Conservation (phyloP, 2,888 invertebrate genomes). For the Chaetogeoica ovagalla region DNA sequence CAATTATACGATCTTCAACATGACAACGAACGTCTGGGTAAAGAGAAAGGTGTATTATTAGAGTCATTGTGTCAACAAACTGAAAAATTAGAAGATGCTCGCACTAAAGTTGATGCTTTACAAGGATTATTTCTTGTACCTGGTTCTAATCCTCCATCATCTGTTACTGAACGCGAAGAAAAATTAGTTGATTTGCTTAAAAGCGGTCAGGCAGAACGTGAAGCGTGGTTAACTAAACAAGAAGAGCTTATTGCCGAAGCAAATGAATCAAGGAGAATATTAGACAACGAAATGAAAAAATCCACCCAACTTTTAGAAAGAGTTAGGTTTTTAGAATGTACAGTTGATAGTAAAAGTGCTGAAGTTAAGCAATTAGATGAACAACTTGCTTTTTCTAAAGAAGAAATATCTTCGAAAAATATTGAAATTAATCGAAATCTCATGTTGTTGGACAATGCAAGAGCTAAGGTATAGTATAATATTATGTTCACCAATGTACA, state of each 20-base stretch:
- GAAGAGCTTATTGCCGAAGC: conserved; percentile 77
- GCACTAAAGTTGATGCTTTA: conserved; percentile 80
- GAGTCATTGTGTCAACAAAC: conserved; percentile 91
- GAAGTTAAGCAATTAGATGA: conserved; percentile 76
- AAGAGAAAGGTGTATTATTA: conserved; percentile 85
- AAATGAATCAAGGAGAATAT: conserved; percentile 66
- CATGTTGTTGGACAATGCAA: conserved; percentile 79
- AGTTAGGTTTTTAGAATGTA: conserved; percentile 69
- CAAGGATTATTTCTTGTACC: conserved; percentile 73
- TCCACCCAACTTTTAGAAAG: conserved; percentile 72
- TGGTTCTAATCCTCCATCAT: conserved; percentile 61
- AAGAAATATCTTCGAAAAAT: conserved; percentile 73
- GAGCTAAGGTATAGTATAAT: conserved; percentile 72
- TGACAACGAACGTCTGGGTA: conserved; percentile 70
- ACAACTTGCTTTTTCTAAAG: conserved; percentile 72
- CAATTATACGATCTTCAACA: conserved; percentile 62
- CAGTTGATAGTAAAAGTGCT: conserved; percentile 72
- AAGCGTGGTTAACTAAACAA: conserved; percentile 72
- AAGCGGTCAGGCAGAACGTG: conserved; percentile 79
- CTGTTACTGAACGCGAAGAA: conserved; percentile 73
- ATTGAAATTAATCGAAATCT: conserved; percentile 79
- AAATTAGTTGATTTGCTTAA: conserved; percentile 83
- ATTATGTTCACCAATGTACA: not conserved
- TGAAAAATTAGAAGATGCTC: conserved; percentile 84
- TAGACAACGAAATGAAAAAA: conserved; percentile 68